These are phyloP conservation scores for Tylochromis polylepis DNA, from an alignment of 2,113 vertebrate species.

Conservation along the genomic window DNA sequence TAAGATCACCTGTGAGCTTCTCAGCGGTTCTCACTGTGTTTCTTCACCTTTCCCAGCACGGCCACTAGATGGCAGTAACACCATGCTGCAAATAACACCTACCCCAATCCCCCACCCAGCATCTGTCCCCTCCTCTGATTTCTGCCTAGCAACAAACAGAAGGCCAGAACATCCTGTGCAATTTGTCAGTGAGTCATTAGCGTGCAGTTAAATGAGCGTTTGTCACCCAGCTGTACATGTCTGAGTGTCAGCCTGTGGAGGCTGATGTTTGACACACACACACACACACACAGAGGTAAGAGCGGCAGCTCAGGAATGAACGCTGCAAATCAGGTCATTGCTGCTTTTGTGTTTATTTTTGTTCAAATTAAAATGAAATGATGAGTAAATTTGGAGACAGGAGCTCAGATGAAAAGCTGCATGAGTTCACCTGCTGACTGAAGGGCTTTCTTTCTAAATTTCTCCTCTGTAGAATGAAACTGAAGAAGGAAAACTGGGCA, in stretches of 20 bases:
- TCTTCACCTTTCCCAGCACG: rapidly evolving
- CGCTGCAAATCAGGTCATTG: background rate
- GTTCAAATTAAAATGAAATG: rapidly evolving
- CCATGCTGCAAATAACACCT: background rate
- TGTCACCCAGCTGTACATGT: background rate
- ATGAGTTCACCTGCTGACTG: background rate
- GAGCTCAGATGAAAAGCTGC: rapidly evolving
- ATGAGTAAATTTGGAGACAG: rapidly evolving
- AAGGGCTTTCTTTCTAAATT: background rate
- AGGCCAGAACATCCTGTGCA: background rate
- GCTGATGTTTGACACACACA: background rate
- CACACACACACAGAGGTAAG: background rate
- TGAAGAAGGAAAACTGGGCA: background rate
- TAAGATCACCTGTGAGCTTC: background rate
- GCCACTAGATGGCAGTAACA: slow-evolving; percentile 42
- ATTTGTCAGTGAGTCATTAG: slow-evolving; percentile 21
- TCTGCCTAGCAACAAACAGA: slow-evolving; percentile 56
- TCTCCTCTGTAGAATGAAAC: background rate
- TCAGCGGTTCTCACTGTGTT: background rate
- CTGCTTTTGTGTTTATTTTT: background rate
- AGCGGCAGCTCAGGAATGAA: background rate
- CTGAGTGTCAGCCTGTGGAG: background rate
- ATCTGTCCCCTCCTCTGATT: background rate
- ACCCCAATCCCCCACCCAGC: background rate
- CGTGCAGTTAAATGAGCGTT: background rate